Percentiles rank a stretch among this genome's conserved stretches.
phyloP scores from a whole-genome alignment of 2,113 vertebrate species.

The Nerophis lumbriciformis region DNA sequence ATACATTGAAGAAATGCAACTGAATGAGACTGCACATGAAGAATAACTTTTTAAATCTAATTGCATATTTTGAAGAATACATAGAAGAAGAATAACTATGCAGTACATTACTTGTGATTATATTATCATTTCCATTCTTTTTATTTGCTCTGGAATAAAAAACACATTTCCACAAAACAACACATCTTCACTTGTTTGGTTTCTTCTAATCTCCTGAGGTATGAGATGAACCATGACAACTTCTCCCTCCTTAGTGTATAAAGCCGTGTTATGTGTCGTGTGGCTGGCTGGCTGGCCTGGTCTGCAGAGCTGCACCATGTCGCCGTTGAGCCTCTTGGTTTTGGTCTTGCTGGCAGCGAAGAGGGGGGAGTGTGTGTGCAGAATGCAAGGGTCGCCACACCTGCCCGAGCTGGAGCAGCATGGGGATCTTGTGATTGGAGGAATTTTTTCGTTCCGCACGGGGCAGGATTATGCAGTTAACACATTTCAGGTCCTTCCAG shows the following conservation, averaged over 20 bases:
- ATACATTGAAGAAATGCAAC: too few species aligned
- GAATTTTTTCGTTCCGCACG: conserved; percentile 75
- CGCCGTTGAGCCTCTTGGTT: conserved; percentile 34
- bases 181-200: conserved; percentile 19
- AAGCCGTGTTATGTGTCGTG: conserved; percentile 14
- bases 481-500: conserved; percentile 60
- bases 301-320: conserved; percentile 38
- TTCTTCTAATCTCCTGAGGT: conserved; percentile 31
- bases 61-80: too few species aligned
- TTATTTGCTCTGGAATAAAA: conserved; percentile 1
- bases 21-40: too few species aligned
- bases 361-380: conserved; percentile 43
- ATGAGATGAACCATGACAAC: conserved; percentile 15
- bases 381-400: conserved; percentile 32
- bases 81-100: background rate
- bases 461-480: conserved; percentile 56
- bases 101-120: too few species aligned
- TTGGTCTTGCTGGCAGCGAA: conserved; percentile 33
- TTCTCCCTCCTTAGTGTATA: conserved; percentile 32
- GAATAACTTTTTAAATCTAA: too few species aligned
- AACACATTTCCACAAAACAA: background rate
- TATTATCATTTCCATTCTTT: background rate
- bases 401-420: conserved; percentile 58
- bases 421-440: conserved; percentile 69
- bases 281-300: background rate